These are phyloP conservation scores for Caenorhabditis sp. DNA, from an alignment of 2,888 invertebrate genomes.

Conservation along the genomic window DNA sequence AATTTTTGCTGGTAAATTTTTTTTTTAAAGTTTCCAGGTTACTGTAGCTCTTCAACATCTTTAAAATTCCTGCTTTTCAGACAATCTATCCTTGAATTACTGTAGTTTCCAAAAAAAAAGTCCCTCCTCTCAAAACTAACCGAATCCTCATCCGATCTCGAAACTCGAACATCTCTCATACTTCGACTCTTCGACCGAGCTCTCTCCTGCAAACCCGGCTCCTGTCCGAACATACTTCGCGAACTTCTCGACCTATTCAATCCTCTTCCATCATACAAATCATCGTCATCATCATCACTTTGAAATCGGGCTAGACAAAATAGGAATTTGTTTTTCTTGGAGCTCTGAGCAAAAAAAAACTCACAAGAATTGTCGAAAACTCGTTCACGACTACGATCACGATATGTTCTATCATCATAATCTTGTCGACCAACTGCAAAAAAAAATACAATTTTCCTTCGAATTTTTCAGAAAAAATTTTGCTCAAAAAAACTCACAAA, in stretches of 20 bases:
- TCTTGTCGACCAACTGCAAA: neutral
- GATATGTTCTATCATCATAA: neutral
- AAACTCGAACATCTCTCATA: neutral
- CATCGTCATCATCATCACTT: neutral
- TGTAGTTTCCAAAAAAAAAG: too few relatives aligned
- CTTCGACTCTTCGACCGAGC: neutral
- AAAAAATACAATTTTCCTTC: neutral
- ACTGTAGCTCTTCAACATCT: too few relatives aligned
- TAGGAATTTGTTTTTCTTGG: too few relatives aligned
- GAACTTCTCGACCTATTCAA: neutral
- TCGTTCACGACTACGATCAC: neutral
- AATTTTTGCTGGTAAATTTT: too few relatives aligned
- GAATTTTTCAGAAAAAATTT: too few relatives aligned
- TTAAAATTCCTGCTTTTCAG: too few relatives aligned
- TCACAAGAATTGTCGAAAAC: too few relatives aligned
- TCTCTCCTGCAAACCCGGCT: neutral
- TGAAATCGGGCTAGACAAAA: too few relatives aligned
- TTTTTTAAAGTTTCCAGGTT: too few relatives aligned
- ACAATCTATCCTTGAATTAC: too few relatives aligned
- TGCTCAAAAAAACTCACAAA: neutral
- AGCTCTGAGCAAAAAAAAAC: too few relatives aligned
- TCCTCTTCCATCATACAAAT: neutral
- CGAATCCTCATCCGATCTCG: neutral
- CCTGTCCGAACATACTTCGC: neutral
- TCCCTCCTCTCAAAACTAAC: neutral